Evolutionary conservation across 2,888 invertebrate genomes (phyloP), one percentile per base, ranked within the genome.

Genomic region (Yponomeuta cagnagella): DNA sequence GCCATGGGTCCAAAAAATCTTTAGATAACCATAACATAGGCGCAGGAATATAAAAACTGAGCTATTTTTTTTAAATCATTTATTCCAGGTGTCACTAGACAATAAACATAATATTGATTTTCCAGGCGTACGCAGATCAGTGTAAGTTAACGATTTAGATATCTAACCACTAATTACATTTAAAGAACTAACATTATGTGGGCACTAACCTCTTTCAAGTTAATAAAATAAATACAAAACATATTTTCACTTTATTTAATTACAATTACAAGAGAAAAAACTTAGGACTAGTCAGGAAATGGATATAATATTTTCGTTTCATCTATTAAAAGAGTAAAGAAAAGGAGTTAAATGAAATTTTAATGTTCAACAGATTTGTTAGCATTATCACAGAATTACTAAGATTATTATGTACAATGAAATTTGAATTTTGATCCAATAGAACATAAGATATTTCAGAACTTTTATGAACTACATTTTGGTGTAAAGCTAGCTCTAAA

Each of bases 321-420:
- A 43, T 67, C n/a, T 31, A 67, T 67, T 31, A n/a, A 43, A 67
- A 67, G 12, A 43, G 3, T 6, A 5, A 58, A 58, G 15, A 5
- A 58, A 58, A 58, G 12, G 2, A 58, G 12, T 58, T 58, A 15
- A 3, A 43, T 43, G 43, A 43, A 43, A 43, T 43, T 43, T 43
- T 43, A 43, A 43, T 43, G 43, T 8, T 8, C 1, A 43, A 43
- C 43, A 8, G 15, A 58, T 58, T 15, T 30, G 31, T 64, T 10
- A 80, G 86, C 80, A 83, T 85, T 91, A 91, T 91, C 91, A 91
- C 91, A 91, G 91, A 68, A 31, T 88, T 88, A 88, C 86, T 86
- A 87, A 83, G 84, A 79, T 85, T 81, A 85, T 80, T 86, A 78
- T 87, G 85, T 83, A 84, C 76, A 76, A 79, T 79, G 79, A 76